These are phyloP conservation scores for Heliconius ismenius DNA, from an alignment of 2,888 invertebrate species.

Conservation along the genomic window DNA sequence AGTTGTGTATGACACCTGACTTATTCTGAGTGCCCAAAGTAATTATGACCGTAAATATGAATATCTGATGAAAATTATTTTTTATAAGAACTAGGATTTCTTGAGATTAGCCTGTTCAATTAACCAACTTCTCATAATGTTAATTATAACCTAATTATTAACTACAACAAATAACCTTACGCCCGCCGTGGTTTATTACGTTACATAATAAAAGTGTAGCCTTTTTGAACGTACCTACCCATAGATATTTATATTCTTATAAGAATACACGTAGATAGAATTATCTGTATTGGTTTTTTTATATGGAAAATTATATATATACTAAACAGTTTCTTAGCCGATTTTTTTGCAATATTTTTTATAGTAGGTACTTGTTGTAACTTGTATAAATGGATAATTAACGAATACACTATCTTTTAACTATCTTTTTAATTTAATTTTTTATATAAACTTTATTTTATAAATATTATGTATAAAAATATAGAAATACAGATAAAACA, in stretches of 20 bases:
- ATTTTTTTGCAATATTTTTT: background rate
- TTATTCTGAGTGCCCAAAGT: no score
- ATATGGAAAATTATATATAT: background rate
- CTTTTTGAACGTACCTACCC: background rate
- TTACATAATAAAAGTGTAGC: background rate
- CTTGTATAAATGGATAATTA: background rate
- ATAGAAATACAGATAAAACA: background rate
- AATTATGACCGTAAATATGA: no score
- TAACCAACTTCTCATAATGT: no score
- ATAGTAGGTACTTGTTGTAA: no score
- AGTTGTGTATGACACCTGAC: no score
- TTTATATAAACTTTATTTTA: background rate
- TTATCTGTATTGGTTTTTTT: background rate
- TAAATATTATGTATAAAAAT: background rate
- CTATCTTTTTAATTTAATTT: background rate
- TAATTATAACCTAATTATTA: background rate
- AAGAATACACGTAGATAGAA: background rate
- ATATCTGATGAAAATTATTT: no score
- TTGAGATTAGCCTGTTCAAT: background rate
- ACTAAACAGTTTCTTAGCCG: background rate
- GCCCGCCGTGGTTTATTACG: background rate
- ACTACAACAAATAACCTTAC: background rate
- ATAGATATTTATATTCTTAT: background rate
- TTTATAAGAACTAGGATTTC: background rate
- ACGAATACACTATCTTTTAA: background rate